Percentiles rank a stretch among this genome's conserved stretches.
These are phyloP conservation scores for Callocephalon fimbriatum DNA, from an alignment of 2,113 vertebrate genomes.

Conservation along the genomic window DNA sequence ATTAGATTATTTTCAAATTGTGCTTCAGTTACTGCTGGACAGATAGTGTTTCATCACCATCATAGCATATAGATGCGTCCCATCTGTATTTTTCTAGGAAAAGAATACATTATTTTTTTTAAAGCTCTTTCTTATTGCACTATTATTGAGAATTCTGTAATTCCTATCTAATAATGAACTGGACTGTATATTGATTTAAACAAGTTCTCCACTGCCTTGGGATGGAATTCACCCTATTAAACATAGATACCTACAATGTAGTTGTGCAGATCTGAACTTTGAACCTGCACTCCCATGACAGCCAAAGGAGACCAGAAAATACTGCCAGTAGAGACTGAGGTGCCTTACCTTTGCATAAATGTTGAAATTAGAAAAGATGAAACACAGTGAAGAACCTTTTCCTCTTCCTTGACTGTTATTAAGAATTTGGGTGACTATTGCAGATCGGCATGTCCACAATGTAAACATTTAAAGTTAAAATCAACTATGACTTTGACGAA, in stretches of 20 bases:
- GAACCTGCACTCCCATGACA: background rate
- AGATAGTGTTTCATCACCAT: background rate
- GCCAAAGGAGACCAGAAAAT: background rate
- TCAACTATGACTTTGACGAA: background rate
- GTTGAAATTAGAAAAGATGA: background rate
- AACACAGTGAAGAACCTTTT: background rate
- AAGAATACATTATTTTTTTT: background rate
- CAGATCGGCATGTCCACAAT: background rate
- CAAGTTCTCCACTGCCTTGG: background rate
- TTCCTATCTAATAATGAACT: background rate
- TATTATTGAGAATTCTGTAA: background rate
- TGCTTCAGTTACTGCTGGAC: background rate
- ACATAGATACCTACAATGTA: background rate
- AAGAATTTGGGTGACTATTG: background rate
- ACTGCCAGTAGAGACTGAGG: background rate
- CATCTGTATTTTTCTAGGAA: background rate
- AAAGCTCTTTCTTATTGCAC: background rate
- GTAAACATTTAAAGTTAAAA: background rate
- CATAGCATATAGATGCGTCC: background rate
- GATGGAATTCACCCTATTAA: background rate
- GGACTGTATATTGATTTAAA: background rate
- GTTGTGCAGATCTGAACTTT: background rate
- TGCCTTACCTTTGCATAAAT: background rate
- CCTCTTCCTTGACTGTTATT: background rate
- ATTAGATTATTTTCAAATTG: background rate